phyloP scores from a whole-genome alignment of 2,797 vertebrate species.

The Melanotaenia pygmaea region DNA sequence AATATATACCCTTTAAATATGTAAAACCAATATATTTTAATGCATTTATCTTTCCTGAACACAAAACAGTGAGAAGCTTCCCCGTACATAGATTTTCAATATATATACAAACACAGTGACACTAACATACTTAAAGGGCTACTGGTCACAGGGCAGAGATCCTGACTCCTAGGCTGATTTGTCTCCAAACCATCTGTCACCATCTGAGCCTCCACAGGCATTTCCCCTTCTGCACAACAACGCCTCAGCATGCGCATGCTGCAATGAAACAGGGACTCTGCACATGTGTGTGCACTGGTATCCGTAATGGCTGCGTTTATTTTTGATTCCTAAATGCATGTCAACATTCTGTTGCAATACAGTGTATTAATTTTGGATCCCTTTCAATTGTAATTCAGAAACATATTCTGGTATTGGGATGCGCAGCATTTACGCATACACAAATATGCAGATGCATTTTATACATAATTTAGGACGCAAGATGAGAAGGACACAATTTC shows the following conservation, averaged over 20 bases:
- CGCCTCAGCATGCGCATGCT: conserved; percentile 49
- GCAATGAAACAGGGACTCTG: conserved; percentile 14
- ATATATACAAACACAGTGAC: conserved; percentile 5
- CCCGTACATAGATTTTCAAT: background rate
- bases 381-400: conserved; percentile 45
- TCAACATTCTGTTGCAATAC: conserved; percentile 34
- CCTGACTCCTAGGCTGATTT: conserved; percentile 76
- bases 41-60: background rate
- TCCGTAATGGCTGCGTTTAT: conserved; percentile 42
- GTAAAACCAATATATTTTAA: conserved; percentile 17
- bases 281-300: conserved; percentile 21
- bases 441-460: conserved; percentile 56
- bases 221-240: conserved; percentile 64
- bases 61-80: conserved; percentile 12
- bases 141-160: conserved; percentile 68
- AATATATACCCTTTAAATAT: conserved; percentile 19
- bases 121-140: conserved; percentile 34
- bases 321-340: conserved; percentile 39
- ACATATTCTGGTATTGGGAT: conserved; percentile 40
- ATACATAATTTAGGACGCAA: conserved; percentile 66
- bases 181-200: conserved; percentile 84
- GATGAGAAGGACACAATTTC: conserved; percentile 58
- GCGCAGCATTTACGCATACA: conserved; percentile 37
- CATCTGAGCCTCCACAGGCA: conserved; percentile 79
- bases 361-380: conserved; percentile 39